These are phyloP conservation scores for Cyprinodon tularosa DNA, from an alignment of 2,113 vertebrate genomes.

Conservation along the genomic window DNA sequence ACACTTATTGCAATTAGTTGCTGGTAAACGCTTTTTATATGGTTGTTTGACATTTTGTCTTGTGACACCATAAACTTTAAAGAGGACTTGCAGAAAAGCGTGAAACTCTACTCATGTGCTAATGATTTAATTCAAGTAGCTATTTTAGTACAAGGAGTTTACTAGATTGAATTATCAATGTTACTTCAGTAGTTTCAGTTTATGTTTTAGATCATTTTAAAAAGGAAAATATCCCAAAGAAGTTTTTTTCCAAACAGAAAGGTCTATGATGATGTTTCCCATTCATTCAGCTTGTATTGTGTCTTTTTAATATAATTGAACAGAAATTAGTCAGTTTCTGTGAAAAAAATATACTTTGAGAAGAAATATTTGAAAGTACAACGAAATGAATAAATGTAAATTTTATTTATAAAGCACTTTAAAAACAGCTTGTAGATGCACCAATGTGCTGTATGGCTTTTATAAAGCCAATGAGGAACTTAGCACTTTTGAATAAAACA, in stretches of 20 bases:
- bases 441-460: no score
- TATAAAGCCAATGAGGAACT: no score
- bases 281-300: no score
- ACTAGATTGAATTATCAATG: neutral
- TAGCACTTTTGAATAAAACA: no score
- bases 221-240: neutral
- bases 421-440: no score
- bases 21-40: neutral
- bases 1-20: neutral
- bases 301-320: no score
- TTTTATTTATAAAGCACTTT: no score
- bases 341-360: no score
- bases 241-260: neutral
- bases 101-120: neutral
- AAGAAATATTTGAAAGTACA: no score
- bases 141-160: neutral
- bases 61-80: constrained; percentile 7
- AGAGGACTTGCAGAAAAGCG: neutral
- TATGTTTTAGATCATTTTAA: neutral
- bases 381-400: no score
- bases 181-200: neutral
- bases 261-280: neutral
- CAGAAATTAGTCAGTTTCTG: no score
- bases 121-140: neutral
- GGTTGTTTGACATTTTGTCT: neutral